Evolutionary conservation across 2,113 vertebrate genomes (phyloP), one percentile per base, ranked within the genome.

Genomic region (Myanophis thanlyinensis): DNA sequence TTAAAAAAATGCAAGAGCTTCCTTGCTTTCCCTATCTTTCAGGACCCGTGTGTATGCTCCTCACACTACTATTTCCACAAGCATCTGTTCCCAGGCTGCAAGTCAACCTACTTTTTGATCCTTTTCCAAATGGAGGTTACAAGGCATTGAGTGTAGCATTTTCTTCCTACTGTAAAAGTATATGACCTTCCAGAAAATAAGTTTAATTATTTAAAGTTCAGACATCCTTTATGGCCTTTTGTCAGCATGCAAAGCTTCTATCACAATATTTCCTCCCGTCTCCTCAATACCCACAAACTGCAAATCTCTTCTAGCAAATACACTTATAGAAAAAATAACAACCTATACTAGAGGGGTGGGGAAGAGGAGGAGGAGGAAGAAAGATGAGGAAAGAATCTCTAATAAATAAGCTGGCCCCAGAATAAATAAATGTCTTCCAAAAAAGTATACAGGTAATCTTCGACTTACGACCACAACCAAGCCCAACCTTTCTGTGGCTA

Each of bases 21-120:
- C 48, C 7, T 0, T 91, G 30, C 0, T 9, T 22, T 59, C 56
- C 23, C 49, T 5, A 0, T 0, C 18, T 2, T 11, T 1, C 0
- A 89, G 49, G 53, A 89, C 62, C 25, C 2, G 0, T 48, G 27
- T 40, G 15, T n/a, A 22, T 35, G n/a, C 23, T 30, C 30, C 35
- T 25, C 9, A 2, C 12, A 25, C 35, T 56, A 22, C 15, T 30
- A 40, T 3, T 13, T 18, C 51, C 44, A 53, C 44, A 35, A 15
- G 12, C 15, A 48, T 49, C 27, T 25, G n/a, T 46, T 47, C 89
- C 46, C 48, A 27, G 27, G 47, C 46, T 23, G 89, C 73, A 27
- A 2, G 20, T 86, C 4, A 48, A 20, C 27, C 20, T 91, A 56
- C 4, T 27, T 51, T 27, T n/a, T 53, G 5, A 35, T 51, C 9